Base-by-base conservation (phyloP, 2,797 vertebrate species). In the Rhinogobio ventralis region DNA sequence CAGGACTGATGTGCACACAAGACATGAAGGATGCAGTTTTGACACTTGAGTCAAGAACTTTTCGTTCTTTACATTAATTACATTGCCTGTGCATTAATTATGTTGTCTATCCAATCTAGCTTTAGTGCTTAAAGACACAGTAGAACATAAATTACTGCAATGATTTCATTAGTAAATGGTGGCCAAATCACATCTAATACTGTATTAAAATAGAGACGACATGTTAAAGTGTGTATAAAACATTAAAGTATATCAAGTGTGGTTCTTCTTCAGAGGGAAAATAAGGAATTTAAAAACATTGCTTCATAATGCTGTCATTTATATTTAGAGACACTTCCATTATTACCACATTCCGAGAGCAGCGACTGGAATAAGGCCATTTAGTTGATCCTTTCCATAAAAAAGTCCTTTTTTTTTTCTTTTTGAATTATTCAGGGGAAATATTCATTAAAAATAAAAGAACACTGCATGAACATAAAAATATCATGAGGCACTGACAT, bases 381-480 rank as follows among this genome's bases (percentile, higher is more conserved):
- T 25, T 5, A 25, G 20, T 60, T 77, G 2, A 17, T 77, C 14
- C 53, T 5, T 19, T 60, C 7, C 23, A 42, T 57, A 23, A 75
- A 33, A 39, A 53, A 11, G 36, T 64, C 15, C 20, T 5, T 45
- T 42, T 53, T 25, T 79, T n/a, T 74, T 36, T 23, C 7, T 39
- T 71, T 82, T 49, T 79, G 79, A 57, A 85, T 86, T 75, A 84
- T 88, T 85, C 73, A 68, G 42, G 23, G 39, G 55, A 49, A 28
- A 25, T 39, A 33, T 25, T 83, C 62, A 76, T 83, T 83, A 85
- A 88, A 79, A 71, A 85, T 77, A 73, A 85, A 85, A 81, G 57
- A 87, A 83, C 66, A 75, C 42, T 36, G 42, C 60, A 88, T 85
- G 28, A 7, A 6, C 49, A 75, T 79, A 67, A 66, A 79, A 67